Base-by-base conservation (phyloP, 2,797 vertebrate genomes). In the Danio choprae region DNA sequence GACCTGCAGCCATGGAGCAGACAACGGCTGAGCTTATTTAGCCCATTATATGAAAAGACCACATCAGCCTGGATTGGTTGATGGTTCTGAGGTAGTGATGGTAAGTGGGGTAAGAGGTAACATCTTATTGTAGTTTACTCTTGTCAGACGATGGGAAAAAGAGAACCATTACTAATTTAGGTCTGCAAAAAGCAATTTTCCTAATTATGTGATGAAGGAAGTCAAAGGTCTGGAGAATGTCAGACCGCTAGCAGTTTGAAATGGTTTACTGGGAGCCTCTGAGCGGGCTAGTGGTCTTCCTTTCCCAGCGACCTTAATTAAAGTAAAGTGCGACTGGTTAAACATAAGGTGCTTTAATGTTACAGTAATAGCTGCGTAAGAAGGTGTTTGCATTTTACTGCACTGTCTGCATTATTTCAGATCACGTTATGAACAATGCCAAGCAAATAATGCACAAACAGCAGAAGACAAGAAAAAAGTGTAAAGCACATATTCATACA, bases 71-170 rank as follows among this genome's bases (percentile, higher is more conserved):
- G 84, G 83, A 62, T 75, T 90, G 90, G 91, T 74, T 80, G 89
- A 90, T 90, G 90, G 92, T 92, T 93, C 92, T 94, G 83, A 79
- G 89, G 92, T 91, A 93, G 91, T 89, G 90, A 91, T 86, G 91
- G 88, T 89, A 91, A 91, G 90, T 93, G 92, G 91, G 94, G 91
- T 92, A 95, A 95, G 95, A 94, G 93, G 90, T 90, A 91, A 95
- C 92, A 94, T 96, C 93, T 95, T 95, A 93, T 93, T 95, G 94
- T 93, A 95, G 94, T 95, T 96, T 95, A 92, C 91, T 94, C 93
- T 92, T 93, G 43, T 95, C 94, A 89, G 91, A 90, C 89, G 88
- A 89, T 87, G 86, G 89, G 94, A 53, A 73, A 74, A 94, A 94
- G 95, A 95, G 92, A 87, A 90, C 88, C 93, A 94, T 95, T 94